These are phyloP conservation scores for Drosophila orosa DNA, from an alignment of 1,140 invertebrate genomes.

Conservation along the genomic window DNA sequence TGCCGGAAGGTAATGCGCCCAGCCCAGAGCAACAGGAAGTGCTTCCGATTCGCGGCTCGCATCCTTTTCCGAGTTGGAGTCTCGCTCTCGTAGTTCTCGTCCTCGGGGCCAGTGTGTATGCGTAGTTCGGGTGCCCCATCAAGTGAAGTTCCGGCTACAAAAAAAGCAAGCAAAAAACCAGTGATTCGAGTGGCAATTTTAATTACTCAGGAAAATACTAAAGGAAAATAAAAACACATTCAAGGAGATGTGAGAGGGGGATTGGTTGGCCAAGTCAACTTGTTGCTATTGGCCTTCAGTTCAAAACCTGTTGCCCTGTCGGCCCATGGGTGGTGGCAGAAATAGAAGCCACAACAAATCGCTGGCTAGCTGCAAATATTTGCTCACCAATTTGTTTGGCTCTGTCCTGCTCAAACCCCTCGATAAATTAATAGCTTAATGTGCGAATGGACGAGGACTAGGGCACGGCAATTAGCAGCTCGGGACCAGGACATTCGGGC, in stretches of 20 bases:
- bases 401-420: conserved; percentile 1
- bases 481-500: conserved; percentile 22
- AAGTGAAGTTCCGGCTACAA: conserved; percentile 24
- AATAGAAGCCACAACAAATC: conserved; percentile 47
- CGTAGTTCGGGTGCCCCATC: conserved; percentile 34
- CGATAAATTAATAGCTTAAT: conserved; percentile 65
- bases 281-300: conserved; percentile 49
- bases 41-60: conserved; percentile 30
- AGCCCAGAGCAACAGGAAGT: conserved; percentile 49
- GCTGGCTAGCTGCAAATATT: conserved; percentile 69
- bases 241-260: conserved; percentile 1
- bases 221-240: conserved; percentile 11
- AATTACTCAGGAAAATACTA: conserved; percentile 18
- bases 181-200: conserved; percentile 48
- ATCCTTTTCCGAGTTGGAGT: conserved; percentile 20
- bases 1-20: conserved; percentile 77
- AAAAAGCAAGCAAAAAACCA: not conserved
- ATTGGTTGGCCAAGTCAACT: conserved; percentile 52
- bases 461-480: conserved; percentile 31
- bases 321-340: not conserved
- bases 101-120: conserved; percentile 41
- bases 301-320: conserved; percentile 33
- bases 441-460: conserved; percentile 9
- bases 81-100: conserved; percentile 37
- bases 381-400: conserved; percentile 61